Conservation (phyloP, 2,113 vertebrate genomes). For the Erpornis zantholeuca region DNA sequence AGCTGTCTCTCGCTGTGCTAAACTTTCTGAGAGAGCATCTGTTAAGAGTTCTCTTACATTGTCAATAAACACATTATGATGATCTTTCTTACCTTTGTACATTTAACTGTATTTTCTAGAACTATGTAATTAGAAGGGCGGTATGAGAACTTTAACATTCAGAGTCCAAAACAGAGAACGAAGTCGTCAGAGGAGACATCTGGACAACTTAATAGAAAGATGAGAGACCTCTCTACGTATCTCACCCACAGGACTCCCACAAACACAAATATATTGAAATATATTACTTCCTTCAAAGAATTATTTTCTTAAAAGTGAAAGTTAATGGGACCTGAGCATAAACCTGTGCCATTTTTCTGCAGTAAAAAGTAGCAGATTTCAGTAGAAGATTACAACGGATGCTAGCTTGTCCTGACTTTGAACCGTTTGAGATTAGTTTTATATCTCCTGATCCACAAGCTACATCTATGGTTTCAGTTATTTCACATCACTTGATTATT, state of each 20-base stretch:
- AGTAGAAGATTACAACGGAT: neutral
- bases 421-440: neutral
- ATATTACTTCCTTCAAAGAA: neutral
- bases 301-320: neutral
- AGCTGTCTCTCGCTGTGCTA: neutral
- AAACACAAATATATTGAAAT: neutral
- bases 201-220: neutral
- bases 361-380: neutral
- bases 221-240: neutral
- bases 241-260: neutral
- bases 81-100: neutral
- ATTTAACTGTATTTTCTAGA: neutral
- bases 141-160: neutral
- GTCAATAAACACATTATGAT: neutral
- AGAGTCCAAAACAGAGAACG: neutral
- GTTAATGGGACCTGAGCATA: neutral
- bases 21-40: neutral
- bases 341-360: neutral
- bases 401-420: neutral
- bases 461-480: neutral
- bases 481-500: neutral
- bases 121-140: neutral
- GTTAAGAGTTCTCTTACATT: neutral
- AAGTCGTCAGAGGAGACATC: neutral
- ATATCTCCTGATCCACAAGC: neutral